phyloP scores from a whole-genome alignment of 2,797 vertebrate species.

The Calcarius lapponicus region DNA sequence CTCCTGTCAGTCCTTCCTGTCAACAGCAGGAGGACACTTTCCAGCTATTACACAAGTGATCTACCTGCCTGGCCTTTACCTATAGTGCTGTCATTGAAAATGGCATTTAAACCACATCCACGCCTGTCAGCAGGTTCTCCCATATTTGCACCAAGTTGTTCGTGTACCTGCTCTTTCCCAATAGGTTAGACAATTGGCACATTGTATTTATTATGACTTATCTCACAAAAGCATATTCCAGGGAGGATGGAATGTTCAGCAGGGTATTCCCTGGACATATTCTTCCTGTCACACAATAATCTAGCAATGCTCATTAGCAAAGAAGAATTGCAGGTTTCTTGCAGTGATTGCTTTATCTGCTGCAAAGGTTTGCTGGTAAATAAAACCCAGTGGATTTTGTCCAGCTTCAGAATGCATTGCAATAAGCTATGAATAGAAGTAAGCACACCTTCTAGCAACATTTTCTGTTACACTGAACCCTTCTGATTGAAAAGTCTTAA shows the following conservation, averaged over 20 bases:
- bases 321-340: constrained; percentile 30
- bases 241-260: background rate
- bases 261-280: background rate
- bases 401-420: background rate
- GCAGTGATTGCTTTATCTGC: background rate
- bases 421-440: background rate
- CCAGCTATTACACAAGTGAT: background rate
- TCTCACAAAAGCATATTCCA: constrained; percentile 26
- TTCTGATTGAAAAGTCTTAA: background rate
- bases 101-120: background rate
- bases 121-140: constrained; percentile 19
- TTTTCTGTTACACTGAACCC: background rate
- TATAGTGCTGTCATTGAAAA: background rate
- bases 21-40: constrained; percentile 18
- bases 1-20: constrained; percentile 46
- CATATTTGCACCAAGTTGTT: background rate
- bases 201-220: constrained; percentile 34
- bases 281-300: constrained; percentile 27
- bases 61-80: background rate
- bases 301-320: constrained; percentile 9
- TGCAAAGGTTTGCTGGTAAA: background rate
- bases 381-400: constrained; percentile 2
- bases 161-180: constrained; percentile 13
- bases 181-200: background rate
- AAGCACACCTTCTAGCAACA: background rate